A percentile compares a stretch with the other conserved stretches of the same genome.
Conservation (phyloP, 1,140 invertebrate species). For the Bombus waltoni region DNA sequence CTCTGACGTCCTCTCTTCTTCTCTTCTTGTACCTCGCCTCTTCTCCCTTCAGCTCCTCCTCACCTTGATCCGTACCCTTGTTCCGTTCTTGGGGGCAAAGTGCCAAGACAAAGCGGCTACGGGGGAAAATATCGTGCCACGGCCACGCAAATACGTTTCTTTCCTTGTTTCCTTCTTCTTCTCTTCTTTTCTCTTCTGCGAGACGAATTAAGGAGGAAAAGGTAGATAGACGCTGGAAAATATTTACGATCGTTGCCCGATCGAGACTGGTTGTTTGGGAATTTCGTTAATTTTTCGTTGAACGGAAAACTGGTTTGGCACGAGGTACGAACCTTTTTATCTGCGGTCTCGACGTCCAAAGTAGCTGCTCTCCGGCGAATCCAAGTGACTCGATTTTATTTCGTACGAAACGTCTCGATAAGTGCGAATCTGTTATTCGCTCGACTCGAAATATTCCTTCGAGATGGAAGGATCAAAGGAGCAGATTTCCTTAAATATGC, state of each 20-base stretch:
- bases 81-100: slow-evolving; percentile 3
- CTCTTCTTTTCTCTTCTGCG: background rate
- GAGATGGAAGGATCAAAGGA: no score
- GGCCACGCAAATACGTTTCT: background rate
- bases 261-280: background rate
- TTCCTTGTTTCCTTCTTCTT: background rate
- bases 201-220: background rate
- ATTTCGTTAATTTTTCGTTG: slow-evolving; percentile 9
- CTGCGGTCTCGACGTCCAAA: no score
- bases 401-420: no score
- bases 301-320: no score
- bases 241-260: background rate
- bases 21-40: slow-evolving; percentile 32
- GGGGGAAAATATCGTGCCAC: slow-evolving; percentile 23
- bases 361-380: no score
- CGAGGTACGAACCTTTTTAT: no score
- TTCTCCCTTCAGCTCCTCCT: background rate
- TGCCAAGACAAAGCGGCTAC: slow-evolving; percentile 19
- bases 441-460: no score
- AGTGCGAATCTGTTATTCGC: no score
- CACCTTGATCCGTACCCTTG: slow-evolving; percentile 35
- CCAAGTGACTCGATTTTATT: no score
- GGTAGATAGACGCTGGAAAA: background rate
- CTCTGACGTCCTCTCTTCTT: slow-evolving; percentile 43
- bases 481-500: no score